These are phyloP conservation scores for Xestia xanthographa DNA, from an alignment of 2,888 invertebrate genomes.

Conservation along the genomic window DNA sequence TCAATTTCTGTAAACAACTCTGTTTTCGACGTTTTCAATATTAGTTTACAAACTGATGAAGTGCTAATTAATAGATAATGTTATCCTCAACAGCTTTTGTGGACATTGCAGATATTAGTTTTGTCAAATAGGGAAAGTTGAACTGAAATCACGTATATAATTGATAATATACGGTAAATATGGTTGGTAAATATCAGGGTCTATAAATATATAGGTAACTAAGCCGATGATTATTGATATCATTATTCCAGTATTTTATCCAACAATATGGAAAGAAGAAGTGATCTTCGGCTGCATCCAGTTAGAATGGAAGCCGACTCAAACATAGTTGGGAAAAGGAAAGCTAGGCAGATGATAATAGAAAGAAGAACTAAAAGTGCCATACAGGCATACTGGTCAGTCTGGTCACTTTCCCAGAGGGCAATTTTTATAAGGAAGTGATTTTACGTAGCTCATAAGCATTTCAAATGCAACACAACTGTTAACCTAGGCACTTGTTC, in stretches of 20 bases:
- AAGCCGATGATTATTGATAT: neutral
- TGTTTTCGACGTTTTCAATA: conserved; percentile 32
- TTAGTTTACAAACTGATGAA: neutral
- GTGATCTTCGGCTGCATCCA: no score
- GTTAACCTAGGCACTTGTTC: neutral
- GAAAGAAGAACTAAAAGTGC: neutral
- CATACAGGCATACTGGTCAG: neutral
- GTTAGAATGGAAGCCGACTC: no score
- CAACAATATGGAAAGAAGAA: neutral
- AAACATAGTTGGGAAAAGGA: no score
- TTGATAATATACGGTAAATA: conserved; percentile 5
- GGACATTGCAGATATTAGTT: neutral
- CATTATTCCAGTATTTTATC: neutral
- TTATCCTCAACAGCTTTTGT: conserved; percentile 1
- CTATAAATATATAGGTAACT: neutral
- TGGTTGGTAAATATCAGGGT: neutral
- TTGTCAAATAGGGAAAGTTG: neutral
- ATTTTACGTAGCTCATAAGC: neutral
- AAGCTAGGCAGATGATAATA: no score
- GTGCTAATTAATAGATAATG: conserved; percentile 7
- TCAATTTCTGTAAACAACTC: conserved; percentile 11
- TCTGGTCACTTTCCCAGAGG: neutral
- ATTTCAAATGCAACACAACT: neutral
- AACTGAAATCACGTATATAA: neutral
- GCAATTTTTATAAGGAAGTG: neutral